Evolutionary conservation across 1,140 invertebrate genomes (phyloP), one percentile per base, ranked within the genome.

Genomic region (Agraylea sexmaculata): DNA sequence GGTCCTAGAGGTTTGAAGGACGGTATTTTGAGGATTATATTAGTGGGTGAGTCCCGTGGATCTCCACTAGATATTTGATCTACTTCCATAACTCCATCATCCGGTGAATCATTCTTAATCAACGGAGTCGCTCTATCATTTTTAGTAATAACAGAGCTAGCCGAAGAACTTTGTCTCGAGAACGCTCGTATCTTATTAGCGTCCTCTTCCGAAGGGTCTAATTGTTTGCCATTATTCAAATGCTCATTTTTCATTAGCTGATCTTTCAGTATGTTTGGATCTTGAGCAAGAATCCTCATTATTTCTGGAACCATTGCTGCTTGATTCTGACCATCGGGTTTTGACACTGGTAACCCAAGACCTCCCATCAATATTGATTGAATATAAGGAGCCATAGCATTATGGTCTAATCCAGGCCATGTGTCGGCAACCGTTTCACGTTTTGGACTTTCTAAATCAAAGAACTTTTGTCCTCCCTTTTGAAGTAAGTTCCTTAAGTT

Each of bases 21-120:
- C 73, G 87, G 87, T 81, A 91, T 87, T 68, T 85, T 87, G 52
- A 89, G 73, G 66, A 90, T 88, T 57, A 84, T 77, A 50, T 71
- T 71, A 21, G 69, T 66, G 10, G 69, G 66, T 1, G 70, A 69
- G 36, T 66, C 65, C 13, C 43, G 43, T 3, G 43, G 42, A 25
- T 47, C 45, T 19, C 60, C 59, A 18, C 58, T 54, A 6, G 55
- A 54, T 50, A 59, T 57, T 46, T 56, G 56, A 37, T 60, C 58
- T 10, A 43, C 40, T n/a, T 49, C 47, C 47, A 57, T 47, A 52
- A 51, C 32, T 46, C 52, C 25, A 7, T 44, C 45, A 43, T 56
- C 42, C 3, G 49, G 49, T 8, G 49, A 47, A 18, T 47, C 49
- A 27, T 49, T 40, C 36, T 54, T 49, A 16, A 28, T 51, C 10